phyloP scores from a whole-genome alignment of 2,888 invertebrate species.

The Nomada hirtipes region DNA sequence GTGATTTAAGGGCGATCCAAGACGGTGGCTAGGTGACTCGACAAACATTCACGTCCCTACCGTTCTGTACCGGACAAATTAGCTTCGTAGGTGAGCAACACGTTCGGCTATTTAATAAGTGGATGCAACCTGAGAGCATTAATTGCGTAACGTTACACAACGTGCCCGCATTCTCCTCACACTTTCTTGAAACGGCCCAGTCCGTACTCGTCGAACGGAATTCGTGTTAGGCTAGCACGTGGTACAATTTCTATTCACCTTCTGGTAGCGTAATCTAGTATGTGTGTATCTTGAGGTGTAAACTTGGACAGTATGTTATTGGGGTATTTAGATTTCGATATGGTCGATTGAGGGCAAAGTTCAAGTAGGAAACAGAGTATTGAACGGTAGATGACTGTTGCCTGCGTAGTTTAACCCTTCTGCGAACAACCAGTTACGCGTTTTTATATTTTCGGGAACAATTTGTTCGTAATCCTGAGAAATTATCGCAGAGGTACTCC shows the following conservation, averaged over 20 bases:
- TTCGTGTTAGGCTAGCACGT: not conserved
- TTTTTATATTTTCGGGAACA: too few relatives aligned
- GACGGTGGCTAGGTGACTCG: constrained; percentile 3
- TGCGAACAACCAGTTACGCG: too few relatives aligned
- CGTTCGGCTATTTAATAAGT: constrained; percentile 23
- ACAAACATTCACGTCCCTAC: constrained; percentile 28
- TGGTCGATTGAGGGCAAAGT: not conserved
- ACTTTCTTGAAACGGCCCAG: not conserved
- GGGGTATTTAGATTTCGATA: not conserved
- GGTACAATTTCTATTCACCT: not conserved
- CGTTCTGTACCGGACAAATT: constrained; percentile 7
- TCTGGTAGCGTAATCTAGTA: not conserved
- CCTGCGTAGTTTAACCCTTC: not conserved
- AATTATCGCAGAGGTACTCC: too few relatives aligned
- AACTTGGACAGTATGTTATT: not conserved
- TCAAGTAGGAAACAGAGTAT: too few relatives aligned
- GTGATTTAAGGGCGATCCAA: not conserved
- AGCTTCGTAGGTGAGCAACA: constrained; percentile 7
- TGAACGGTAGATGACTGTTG: not conserved
- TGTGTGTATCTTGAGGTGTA: not conserved
- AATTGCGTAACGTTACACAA: constrained; percentile 26
- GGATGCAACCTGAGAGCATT: not conserved
- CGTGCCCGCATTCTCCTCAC: not conserved
- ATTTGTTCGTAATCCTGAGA: too few relatives aligned
- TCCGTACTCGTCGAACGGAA: not conserved